Evolutionary conservation across 2,888 invertebrate species (phyloP).

Genomic region (Stratiomys singularior): DNA sequence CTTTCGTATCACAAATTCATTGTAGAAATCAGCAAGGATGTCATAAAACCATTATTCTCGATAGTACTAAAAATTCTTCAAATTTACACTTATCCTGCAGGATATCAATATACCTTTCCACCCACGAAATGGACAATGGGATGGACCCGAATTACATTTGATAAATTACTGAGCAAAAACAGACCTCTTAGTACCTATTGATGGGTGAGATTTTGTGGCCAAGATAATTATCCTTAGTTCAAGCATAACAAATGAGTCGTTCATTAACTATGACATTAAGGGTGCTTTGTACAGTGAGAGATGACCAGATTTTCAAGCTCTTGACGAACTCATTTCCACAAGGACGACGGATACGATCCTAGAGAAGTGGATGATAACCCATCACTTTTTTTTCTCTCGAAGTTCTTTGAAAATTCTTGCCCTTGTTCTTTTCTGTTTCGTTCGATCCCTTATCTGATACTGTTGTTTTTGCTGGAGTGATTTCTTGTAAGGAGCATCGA

Average conservation of each 20-base stretch:
- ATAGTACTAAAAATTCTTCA: background rate
- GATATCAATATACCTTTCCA: background rate
- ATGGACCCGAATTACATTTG: background rate
- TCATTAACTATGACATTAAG: slow-evolving; percentile 1
- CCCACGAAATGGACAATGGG: too few species aligned
- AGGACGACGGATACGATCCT: too few species aligned
- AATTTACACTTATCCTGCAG: background rate
- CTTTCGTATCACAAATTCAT: too few species aligned
- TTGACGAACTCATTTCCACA: background rate
- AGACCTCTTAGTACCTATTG: background rate
- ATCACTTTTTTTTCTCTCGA: too few species aligned
- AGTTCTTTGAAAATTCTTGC: too few species aligned
- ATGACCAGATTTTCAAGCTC: background rate
- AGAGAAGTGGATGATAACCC: too few species aligned
- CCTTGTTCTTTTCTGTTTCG: too few species aligned
- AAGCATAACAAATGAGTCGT: slow-evolving; percentile 8
- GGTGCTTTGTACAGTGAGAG: background rate
- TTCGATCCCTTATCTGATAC: too few species aligned
- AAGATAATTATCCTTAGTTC: slow-evolving; percentile 11
- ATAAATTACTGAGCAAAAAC: background rate
- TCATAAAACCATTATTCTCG: too few species aligned
- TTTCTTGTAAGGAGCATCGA: too few species aligned
- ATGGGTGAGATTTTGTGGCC: background rate
- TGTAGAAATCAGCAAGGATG: too few species aligned
- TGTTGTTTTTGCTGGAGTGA: too few species aligned